These are phyloP conservation scores for Zaprionus ghesquierei DNA, from an alignment of 1,140 invertebrate species.

Conservation along the genomic window DNA sequence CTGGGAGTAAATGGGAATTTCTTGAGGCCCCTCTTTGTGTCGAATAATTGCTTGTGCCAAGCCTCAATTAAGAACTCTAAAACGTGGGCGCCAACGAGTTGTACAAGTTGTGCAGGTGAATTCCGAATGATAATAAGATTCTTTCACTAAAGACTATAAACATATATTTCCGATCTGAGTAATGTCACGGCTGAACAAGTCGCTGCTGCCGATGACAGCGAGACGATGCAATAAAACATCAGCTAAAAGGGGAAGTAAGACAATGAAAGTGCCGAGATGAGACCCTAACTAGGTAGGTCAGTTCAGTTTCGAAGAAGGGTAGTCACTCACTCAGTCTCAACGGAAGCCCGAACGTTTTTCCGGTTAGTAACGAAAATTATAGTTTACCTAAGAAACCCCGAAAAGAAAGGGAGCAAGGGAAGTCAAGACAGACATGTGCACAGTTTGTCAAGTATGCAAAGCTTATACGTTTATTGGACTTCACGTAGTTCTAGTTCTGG, in stretches of 20 bases:
- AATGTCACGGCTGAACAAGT: constrained; percentile 4
- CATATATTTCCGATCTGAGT: neutral
- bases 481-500: neutral
- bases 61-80: constrained; percentile 71
- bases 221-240: neutral
- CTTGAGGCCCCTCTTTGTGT: neutral
- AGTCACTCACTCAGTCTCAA: neutral
- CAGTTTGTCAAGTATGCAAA: constrained; percentile 61
- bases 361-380: constrained; percentile 74
- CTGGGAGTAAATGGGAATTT: neutral
- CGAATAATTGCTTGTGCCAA: constrained; percentile 72
- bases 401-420: constrained; percentile 1
- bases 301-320: constrained; percentile 25
- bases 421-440: constrained; percentile 15
- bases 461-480: constrained; percentile 59
- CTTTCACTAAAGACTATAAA: neutral
- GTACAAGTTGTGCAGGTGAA: neutral
- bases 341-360: constrained; percentile 58
- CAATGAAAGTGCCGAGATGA: neutral
- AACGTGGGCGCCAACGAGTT: constrained; percentile 51
- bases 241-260: constrained; percentile 19
- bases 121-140: neutral
- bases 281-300: constrained; percentile 15
- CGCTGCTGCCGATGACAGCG: constrained; percentile 32
- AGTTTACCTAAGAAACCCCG: constrained; percentile 49